phyloP scores from a whole-genome alignment of 1,140 invertebrate species.

The Cydia pomonella region DNA sequence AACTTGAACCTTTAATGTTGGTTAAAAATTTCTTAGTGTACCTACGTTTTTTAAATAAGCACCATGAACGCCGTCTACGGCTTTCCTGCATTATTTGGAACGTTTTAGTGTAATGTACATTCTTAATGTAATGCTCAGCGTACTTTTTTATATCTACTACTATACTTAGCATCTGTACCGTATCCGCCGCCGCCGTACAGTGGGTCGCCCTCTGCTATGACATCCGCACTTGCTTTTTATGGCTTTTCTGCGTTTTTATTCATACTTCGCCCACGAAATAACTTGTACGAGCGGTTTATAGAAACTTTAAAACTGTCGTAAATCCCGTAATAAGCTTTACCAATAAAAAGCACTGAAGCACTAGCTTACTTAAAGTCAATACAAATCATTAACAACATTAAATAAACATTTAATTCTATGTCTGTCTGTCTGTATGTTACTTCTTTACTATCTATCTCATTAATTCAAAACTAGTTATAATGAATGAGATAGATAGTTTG shows the following conservation, averaged over 20 bases:
- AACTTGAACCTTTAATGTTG: no score
- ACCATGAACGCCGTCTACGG: background rate
- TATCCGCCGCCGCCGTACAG: conserved; percentile 44
- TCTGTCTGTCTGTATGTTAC: no score
- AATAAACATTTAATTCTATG: no score
- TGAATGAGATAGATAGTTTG: no score
- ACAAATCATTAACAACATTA: background rate
- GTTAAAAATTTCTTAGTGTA: background rate
- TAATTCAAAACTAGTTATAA: no score
- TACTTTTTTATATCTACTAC: conserved; percentile 39
- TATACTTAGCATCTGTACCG: conserved; percentile 47
- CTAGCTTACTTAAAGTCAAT: no score
- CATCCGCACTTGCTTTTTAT: conserved; percentile 63
- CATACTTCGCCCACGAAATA: conserved; percentile 34
- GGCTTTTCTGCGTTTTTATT: conserved; percentile 57
- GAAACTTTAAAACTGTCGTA: conserved; percentile 1
- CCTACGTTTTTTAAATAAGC: background rate
- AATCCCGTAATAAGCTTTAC: background rate
- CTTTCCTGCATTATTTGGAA: conserved; percentile 38
- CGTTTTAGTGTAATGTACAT: background rate
- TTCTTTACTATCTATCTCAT: no score
- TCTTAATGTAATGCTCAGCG: conserved; percentile 32
- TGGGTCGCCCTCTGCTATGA: conserved; percentile 44
- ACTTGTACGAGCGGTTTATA: conserved; percentile 30
- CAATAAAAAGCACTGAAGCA: background rate